Base-by-base conservation (phyloP, 2,888 invertebrate species). In the Eupeodes latifasciatus region DNA sequence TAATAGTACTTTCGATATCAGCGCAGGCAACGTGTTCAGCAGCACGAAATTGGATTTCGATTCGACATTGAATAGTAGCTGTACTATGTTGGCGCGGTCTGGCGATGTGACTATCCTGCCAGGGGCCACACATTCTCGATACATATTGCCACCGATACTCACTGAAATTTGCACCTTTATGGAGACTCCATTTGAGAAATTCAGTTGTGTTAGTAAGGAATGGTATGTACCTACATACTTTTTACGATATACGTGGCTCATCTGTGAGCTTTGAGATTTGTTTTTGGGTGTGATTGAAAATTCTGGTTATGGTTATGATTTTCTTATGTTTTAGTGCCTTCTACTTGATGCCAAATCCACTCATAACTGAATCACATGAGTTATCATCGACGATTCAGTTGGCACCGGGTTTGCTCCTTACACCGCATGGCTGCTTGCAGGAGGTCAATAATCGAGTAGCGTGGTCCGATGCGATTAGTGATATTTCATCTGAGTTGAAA, bases 41-140 rank as follows among this genome's bases (percentile, higher is more conserved):
- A 93, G 93, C 90, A 93, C 93, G 55, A 92, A 92, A 83, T 88
- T 93, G 53, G 93, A 93, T 81, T 91, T 93, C 44, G 93, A 93
- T 84, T 90, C 91, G 51, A 92, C 91, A 19, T 83, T 91, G n/a
- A 92, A 90, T 69, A 89, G 89, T 64, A 90, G 89, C 89, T 9
- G 14, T 90, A 61, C 89, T 81, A 27, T 27, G 27, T 5, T 91
- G 57, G 90, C 47, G 90, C 90, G 51, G 90, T 74, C 83, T 34
- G 80, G 49, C 14, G 86, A 34, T 89, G 89, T 44, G 86, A 53
- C 47, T 76, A 88, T 89, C 51, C 77, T 71, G 55, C 79, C 79
- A 19, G 76, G 74, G 12, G 72, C 57, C 12, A 55, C 81, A 53
- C 80, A 88, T 11, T 69, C 80, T n/a, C 89, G 89, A 9, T 72